A percentile compares a stretch with the other conserved stretches of the same genome.
Evolutionary conservation across 2,113 vertebrate genomes (phyloP).

Genomic region (Uria lomvia): DNA sequence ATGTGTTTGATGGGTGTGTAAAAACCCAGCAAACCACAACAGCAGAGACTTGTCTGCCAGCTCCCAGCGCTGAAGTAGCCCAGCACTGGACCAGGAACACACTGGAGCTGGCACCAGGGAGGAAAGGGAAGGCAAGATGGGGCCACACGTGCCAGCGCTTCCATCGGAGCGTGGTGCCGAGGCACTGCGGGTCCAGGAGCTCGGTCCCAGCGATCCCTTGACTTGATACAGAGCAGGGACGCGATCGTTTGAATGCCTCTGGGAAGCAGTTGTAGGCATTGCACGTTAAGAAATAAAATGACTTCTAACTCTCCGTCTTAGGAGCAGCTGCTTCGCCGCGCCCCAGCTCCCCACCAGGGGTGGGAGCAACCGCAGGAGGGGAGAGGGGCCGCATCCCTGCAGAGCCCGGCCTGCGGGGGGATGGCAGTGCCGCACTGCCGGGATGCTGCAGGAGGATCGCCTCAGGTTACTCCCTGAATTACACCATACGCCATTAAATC

Average conservation of each 20-base stretch:
- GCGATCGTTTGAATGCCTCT: fast-evolving
- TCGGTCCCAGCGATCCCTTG: fast-evolving
- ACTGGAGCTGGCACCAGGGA: neutral
- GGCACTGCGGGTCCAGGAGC: fast-evolving
- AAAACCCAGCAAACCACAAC: neutral
- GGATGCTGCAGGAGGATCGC: neutral
- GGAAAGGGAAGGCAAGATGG: neutral
- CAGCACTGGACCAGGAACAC: neutral
- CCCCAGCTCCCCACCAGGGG: fast-evolving
- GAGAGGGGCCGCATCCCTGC: neutral
- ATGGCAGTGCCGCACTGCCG: fast-evolving
- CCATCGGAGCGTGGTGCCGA: fast-evolving
- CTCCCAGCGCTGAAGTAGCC: neutral
- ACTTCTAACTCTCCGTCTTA: neutral
- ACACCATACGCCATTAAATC: neutral
- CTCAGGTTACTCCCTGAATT: neutral
- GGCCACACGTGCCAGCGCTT: fast-evolving
- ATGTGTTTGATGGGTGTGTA: neutral
- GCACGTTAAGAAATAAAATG: neutral
- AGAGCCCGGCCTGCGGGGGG: neutral
- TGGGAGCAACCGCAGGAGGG: neutral
- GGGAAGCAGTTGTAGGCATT: neutral
- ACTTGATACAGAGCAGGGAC: neutral
- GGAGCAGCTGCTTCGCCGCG: neutral
- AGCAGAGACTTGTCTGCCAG: neutral